These are phyloP conservation scores for Rhinolophus ferrumequinum DNA, from an alignment of 2,113 vertebrate genomes.

Conservation along the genomic window DNA sequence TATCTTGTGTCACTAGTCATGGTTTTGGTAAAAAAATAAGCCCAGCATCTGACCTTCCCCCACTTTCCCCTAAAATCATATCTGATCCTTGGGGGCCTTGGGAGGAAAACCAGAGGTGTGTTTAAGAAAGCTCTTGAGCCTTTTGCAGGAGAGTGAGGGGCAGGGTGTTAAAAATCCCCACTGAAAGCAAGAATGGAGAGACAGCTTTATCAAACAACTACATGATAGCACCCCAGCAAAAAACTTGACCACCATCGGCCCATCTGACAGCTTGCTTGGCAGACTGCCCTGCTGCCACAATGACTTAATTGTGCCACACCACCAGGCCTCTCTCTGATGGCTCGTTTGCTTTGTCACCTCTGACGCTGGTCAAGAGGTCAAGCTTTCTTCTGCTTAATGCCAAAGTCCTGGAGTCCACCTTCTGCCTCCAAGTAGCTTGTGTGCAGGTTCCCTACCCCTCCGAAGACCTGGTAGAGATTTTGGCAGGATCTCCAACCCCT, in stretches of 20 bases:
- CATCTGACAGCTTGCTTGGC: constrained; percentile 61
- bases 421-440: not conserved
- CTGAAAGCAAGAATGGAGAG: not conserved
- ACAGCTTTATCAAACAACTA: constrained; percentile 33
- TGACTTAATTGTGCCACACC: constrained; percentile 59
- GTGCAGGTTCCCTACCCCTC: not conserved
- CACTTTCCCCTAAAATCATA: too few species aligned
- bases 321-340: not conserved
- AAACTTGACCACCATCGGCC: not conserved
- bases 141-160: not conserved
- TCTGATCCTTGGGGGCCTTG: not conserved
- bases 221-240: constrained; percentile 21
- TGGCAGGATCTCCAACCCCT: constrained; percentile 4
- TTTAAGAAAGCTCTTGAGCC: not conserved
- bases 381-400: constrained; percentile 59
- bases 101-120: not conserved
- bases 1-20: not conserved
- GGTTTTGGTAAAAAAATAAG: not conserved
- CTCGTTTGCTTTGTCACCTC: constrained; percentile 75
- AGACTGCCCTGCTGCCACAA: constrained; percentile 61
- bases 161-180: not conserved
- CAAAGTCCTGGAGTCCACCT: constrained; percentile 48
- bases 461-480: not conserved
- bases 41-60: not conserved
- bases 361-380: constrained; percentile 57